Conservation (phyloP, 2,113 vertebrate species). For the Pandion haliaetus region DNA sequence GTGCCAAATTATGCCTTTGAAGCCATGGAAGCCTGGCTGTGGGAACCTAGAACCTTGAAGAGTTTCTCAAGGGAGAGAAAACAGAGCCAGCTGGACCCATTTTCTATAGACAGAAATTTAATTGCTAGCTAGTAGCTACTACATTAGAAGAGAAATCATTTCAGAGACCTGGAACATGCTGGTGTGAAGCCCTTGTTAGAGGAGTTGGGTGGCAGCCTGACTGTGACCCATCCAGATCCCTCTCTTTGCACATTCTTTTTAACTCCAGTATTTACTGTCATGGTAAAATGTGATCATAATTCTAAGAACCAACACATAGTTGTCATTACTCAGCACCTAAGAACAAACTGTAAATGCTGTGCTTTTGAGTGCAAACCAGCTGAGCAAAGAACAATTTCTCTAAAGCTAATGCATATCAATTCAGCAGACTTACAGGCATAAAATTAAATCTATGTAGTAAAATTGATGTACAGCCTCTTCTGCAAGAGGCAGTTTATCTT, state of each 20-base stretch:
- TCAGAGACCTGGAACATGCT: not conserved
- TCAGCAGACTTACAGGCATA: not conserved
- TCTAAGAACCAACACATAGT: not conserved
- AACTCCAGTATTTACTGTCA: not conserved
- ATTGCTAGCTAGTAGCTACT: conserved; percentile 28
- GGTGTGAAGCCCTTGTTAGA: not conserved
- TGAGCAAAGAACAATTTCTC: not conserved
- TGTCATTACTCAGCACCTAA: not conserved
- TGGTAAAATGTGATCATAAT: not conserved
- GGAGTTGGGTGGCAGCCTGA: not conserved
- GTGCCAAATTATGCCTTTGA: conserved; percentile 58
- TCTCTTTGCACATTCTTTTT: not conserved
- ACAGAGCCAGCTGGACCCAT: conserved; percentile 55
- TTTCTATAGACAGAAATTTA: conserved; percentile 40
- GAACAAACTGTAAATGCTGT: not conserved
- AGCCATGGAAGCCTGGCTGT: conserved; percentile 42
- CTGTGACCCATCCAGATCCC: not conserved
- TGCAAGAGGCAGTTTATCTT: not conserved
- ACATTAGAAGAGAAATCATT: not conserved
- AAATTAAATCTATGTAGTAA: not conserved
- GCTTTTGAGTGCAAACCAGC: not conserved
- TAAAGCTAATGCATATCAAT: not conserved
- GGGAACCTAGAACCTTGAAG: conserved; percentile 60
- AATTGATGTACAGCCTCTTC: not conserved
- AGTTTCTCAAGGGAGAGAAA: conserved; percentile 62